Conservation (phyloP, 2,888 invertebrate genomes). For the Tanypteryx hageni region DNA sequence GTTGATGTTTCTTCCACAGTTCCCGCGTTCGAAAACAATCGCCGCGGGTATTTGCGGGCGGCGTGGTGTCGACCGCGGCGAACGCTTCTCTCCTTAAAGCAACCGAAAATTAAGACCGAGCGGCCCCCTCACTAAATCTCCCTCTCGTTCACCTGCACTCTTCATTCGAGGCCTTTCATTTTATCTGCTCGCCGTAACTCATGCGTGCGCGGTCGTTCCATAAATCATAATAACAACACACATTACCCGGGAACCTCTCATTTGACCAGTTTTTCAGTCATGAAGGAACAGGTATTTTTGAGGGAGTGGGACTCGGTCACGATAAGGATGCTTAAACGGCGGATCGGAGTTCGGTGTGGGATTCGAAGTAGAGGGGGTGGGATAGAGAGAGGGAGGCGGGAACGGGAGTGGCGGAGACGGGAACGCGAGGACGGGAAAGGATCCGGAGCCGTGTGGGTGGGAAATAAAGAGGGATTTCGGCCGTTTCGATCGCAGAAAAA, state of each 20-base stretch:
- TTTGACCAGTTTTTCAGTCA: constrained; percentile 62
- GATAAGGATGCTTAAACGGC: constrained; percentile 61
- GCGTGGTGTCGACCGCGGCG: background rate
- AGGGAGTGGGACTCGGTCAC: constrained; percentile 49
- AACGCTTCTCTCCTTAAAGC: background rate
- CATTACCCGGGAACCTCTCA: constrained; percentile 61
- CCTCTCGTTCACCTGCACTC: constrained; percentile 61
- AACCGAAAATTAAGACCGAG: constrained; percentile 54
- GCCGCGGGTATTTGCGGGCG: background rate
- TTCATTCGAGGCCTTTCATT: constrained; percentile 51
- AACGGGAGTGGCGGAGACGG: background rate
- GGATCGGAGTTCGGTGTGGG: background rate
- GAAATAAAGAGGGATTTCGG: background rate
- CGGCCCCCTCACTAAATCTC: constrained; percentile 51
- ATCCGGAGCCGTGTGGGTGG: background rate
- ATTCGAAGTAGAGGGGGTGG: background rate
- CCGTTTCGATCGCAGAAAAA: constrained; percentile 1
- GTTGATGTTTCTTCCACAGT: too few species aligned
- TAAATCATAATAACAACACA: constrained; percentile 63
- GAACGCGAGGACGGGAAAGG: background rate
- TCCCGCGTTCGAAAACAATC: background rate
- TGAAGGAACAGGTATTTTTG: constrained; percentile 60
- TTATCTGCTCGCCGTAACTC: constrained; percentile 60
- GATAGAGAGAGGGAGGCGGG: background rate
- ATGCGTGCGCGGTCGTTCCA: constrained; percentile 53